These are phyloP conservation scores for Hozukius guyotensis DNA, from an alignment of 2,797 vertebrate genomes.

Conservation along the genomic window DNA sequence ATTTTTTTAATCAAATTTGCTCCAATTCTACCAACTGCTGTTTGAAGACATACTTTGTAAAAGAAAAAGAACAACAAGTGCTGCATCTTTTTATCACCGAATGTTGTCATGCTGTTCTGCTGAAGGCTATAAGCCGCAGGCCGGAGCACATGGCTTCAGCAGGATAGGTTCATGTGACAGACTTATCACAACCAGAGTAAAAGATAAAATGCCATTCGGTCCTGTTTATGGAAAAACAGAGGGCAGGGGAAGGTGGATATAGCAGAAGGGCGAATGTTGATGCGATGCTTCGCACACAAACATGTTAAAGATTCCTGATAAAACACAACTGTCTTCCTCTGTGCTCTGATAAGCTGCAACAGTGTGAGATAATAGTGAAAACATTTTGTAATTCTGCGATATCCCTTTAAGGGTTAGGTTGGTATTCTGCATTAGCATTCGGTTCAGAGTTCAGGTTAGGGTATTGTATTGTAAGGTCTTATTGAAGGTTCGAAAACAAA, in stretches of 20 bases:
- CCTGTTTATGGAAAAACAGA: constrained; percentile 32
- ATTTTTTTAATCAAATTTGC: too few species aligned
- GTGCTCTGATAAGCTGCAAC: neutral
- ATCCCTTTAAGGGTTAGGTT: neutral
- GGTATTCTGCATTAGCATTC: neutral
- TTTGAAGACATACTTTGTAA: neutral
- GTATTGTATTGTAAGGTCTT: neutral
- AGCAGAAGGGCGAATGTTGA: constrained; percentile 1
- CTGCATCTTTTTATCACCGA: neutral
- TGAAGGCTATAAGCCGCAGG: constrained; percentile 3
- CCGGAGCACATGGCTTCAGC: neutral
- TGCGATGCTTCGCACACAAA: neutral
- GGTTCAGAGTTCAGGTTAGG: neutral
- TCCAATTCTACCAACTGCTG: too few species aligned
- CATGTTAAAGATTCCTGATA: constrained; percentile 32
- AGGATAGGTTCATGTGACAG: constrained; percentile 9
- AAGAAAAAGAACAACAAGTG: neutral
- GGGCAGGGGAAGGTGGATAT: constrained; percentile 2
- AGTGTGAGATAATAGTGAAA: neutral
- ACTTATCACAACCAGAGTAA: constrained; percentile 33
- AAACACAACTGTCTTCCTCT: neutral
- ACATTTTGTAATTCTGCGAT: neutral
- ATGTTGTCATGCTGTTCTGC: neutral
- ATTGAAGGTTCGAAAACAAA: constrained; percentile 24
- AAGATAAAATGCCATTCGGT: constrained; percentile 39